Base-by-base conservation (phyloP, 2,113 vertebrate genomes). In the Nothocercus nigrocapillus region DNA sequence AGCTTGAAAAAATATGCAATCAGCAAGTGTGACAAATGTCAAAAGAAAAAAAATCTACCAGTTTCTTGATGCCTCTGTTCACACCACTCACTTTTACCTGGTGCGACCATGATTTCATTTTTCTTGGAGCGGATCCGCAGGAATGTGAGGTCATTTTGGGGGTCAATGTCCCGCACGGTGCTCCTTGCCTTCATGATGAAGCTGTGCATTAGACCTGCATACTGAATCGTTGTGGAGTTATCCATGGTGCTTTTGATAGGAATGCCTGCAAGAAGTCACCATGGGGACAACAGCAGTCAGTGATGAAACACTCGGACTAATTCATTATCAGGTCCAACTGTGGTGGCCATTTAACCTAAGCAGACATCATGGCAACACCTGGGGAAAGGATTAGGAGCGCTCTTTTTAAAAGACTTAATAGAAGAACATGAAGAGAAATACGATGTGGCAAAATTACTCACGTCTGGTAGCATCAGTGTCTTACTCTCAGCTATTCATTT, bases 21-120 rank as follows among this genome's bases (percentile, higher is more conserved):
- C 6, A 28, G 15, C 5, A 34, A 32, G 8, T 15, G 16, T 32
- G 54, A 30, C 11, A 68, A 21, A 21, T 20, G 22, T 11, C 28
- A 18, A 0, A 1, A 44, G 47, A 38, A 38, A 54, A 42, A n/a
- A 21, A 44, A 8, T 30, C 38, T 70, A 69, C 45, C 32, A 32
- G 27, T 58, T 32, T 12, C 40, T 72, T 19, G 16, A 27, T 1
- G 12, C 13, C 82, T 32, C 20, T 49, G 61, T 25, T 64, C 4
- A 2, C 9, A 25, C 32, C 28, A 7, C 32, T 24, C 7, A 7
- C n/a, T 54, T 75, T 97, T 97, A 99, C 99, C 99, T 97, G 99
- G 99, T 70, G 99, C 99, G 44, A 99, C 98, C 99, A 99, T 99
- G 96, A 99, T 99, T 89, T 99, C 99, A 2, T 99, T 99, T 96